A percentile compares a stretch with the other conserved stretches of the same genome.
Conservation (phyloP, 2,113 vertebrate species). For the Anguilla rostrata region DNA sequence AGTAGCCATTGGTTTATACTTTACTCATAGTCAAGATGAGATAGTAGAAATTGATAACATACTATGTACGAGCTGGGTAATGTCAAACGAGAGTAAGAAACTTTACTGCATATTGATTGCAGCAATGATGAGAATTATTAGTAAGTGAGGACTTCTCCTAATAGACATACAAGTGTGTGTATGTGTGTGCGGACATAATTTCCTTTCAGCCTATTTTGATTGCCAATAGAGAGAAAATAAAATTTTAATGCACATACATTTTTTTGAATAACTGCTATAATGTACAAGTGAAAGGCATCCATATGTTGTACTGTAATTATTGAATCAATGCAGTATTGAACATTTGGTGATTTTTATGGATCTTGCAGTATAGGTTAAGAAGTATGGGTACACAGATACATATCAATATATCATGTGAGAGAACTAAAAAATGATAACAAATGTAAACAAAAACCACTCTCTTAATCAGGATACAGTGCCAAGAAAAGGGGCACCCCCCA, state of each 20-base stretch:
- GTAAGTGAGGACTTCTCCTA: too few species aligned
- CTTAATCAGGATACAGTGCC: too few species aligned
- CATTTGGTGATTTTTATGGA: neutral
- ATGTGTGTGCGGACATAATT: neutral
- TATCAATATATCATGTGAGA: neutral
- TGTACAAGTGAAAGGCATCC: conserved; percentile 11
- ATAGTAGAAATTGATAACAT: too few species aligned
- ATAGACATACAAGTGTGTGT: too few species aligned
- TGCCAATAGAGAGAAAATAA: neutral
- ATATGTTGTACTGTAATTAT: conserved; percentile 24
- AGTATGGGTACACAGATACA: neutral
- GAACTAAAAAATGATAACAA: neutral
- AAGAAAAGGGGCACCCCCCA: too few species aligned
- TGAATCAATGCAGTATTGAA: conserved; percentile 24
- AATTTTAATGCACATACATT: too few species aligned
- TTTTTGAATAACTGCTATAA: neutral
- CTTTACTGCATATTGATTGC: conserved; percentile 31
- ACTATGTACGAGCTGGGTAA: too few species aligned
- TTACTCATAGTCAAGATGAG: too few species aligned
- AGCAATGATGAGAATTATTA: too few species aligned
- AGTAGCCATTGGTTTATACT: too few species aligned
- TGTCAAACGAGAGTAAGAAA: too few species aligned
- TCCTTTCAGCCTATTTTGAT: neutral
- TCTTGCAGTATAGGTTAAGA: neutral
- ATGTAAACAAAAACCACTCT: too few species aligned